phyloP scores from a whole-genome alignment of 2,113 vertebrate species.

The Thomomys bottae region DNA sequence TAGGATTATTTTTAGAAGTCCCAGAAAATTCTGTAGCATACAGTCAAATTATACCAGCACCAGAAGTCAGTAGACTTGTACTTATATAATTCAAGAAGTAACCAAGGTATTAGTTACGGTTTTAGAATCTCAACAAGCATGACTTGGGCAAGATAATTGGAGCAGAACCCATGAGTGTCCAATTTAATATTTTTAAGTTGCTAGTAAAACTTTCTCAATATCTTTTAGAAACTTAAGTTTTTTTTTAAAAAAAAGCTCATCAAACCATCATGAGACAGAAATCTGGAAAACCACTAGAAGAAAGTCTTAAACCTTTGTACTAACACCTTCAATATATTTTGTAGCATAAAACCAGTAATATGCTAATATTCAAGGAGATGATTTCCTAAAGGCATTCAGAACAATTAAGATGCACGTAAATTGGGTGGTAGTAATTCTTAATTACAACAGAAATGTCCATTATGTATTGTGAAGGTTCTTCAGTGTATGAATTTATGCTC shows the following conservation, averaged over 20 bases:
- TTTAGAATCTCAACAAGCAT: slow-evolving; percentile 60
- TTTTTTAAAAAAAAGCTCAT: slow-evolving; percentile 25
- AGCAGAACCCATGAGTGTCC: slow-evolving; percentile 25
- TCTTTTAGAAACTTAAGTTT: slow-evolving; percentile 48
- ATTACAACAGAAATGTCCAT: background rate
- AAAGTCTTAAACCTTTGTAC: background rate
- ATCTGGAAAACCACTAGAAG: background rate
- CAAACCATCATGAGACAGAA: background rate
- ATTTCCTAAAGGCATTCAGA: background rate
- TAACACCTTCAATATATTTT: background rate
- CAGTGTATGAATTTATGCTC: background rate
- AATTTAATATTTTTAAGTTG: slow-evolving; percentile 69
- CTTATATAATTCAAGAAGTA: slow-evolving; percentile 70
- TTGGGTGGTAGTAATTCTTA: background rate
- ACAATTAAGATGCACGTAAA: background rate
- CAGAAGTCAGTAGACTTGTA: slow-evolving; percentile 64
- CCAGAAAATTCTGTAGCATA: slow-evolving; percentile 58
- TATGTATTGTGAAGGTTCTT: background rate
- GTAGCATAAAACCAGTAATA: background rate
- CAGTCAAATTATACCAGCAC: slow-evolving; percentile 63
- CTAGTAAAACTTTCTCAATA: slow-evolving; percentile 51
- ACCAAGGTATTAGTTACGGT: slow-evolving; percentile 69
- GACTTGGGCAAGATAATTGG: slow-evolving; percentile 57
- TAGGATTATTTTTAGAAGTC: slow-evolving; percentile 67
- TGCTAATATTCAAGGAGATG: background rate